These are phyloP conservation scores for Indicator indicator DNA, from an alignment of 2,113 vertebrate species.

Conservation along the genomic window DNA sequence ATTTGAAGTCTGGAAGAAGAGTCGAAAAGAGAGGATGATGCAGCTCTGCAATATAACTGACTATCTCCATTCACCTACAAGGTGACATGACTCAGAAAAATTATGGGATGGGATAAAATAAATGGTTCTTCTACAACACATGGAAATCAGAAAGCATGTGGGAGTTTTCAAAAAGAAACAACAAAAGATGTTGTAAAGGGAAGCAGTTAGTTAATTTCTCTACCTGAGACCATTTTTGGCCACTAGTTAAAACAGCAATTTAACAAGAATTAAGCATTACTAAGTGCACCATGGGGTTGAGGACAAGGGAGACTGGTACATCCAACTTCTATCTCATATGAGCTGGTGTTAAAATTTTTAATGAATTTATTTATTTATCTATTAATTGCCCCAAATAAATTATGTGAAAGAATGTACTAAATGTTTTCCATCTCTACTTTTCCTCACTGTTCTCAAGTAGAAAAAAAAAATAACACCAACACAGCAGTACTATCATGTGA, in stretches of 20 bases:
- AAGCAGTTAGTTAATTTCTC: not conserved
- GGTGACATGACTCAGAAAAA: not conserved
- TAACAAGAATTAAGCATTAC: not conserved
- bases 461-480: not conserved
- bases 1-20: not conserved
- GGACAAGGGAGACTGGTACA: not conserved
- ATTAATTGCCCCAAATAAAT: too few relatives aligned
- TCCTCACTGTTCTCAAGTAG: not conserved
- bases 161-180: not conserved
- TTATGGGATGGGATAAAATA: not conserved
- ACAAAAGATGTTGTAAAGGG: not conserved
- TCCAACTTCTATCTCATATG: not conserved
- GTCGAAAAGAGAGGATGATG: not conserved
- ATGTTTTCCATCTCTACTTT: not conserved
- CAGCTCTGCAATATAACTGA: not conserved
- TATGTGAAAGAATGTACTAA: fast-evolving
- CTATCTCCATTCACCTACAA: not conserved
- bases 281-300: not conserved
- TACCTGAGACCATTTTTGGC: not conserved
- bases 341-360: not conserved
- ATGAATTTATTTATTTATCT: too few relatives aligned
- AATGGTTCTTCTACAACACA: not conserved
- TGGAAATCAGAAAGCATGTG: not conserved
- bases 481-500: not conserved
- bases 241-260: not conserved